Base-by-base conservation (phyloP, 2,888 invertebrate species). In the Axea sp. region DNA sequence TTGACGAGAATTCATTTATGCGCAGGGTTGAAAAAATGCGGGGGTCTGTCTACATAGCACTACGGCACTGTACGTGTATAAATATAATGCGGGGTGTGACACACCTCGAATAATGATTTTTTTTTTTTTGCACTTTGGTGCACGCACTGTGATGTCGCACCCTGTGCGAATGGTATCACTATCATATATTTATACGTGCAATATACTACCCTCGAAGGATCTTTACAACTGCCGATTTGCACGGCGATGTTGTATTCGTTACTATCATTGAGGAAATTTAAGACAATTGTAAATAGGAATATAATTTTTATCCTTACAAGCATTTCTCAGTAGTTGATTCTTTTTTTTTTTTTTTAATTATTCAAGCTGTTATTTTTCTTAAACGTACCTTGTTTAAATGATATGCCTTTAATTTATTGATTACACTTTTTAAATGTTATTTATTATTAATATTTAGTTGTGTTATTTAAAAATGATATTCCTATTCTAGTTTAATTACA, bases 21-120 rank as follows among this genome's bases (percentile, higher is more conserved):
- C 67, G 64, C 73, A 26, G 45, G 59, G 31, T 77, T 71, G 73
- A 76, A 78, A 77, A 78, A 77, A 79, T 84, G 83, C 81, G 74
- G 77, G 77, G 79, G 81, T 76, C 78, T 76, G 80, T 81, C 82
- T 84, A 84, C 80, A 77, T 81, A 85, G 82, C 81, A 82, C 84
- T 85, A 85, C 81, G 65, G 73, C 69, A 77, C 74, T 76, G 71
- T 73, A 71, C 71, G 69, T 74, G 62, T 68, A 68, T 57, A 51
- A 64, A 49, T 62, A 53, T 55, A 31, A 47, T 55, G 45, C 55
- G 59, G 55, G 62, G 47, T 68, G 62, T 57, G 62, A 62, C 67
- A 59, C 57, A 9, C 33, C 39, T 41, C 9, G 28, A 43, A 24
- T 43, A 43, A 65, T 22, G 43, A 64, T 45, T 39, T 45, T 22